Percentiles rank a stretch among this genome's conserved stretches.
These are phyloP conservation scores for Xiphophorus hellerii DNA, from an alignment of 2,113 vertebrate species.

Conservation along the genomic window DNA sequence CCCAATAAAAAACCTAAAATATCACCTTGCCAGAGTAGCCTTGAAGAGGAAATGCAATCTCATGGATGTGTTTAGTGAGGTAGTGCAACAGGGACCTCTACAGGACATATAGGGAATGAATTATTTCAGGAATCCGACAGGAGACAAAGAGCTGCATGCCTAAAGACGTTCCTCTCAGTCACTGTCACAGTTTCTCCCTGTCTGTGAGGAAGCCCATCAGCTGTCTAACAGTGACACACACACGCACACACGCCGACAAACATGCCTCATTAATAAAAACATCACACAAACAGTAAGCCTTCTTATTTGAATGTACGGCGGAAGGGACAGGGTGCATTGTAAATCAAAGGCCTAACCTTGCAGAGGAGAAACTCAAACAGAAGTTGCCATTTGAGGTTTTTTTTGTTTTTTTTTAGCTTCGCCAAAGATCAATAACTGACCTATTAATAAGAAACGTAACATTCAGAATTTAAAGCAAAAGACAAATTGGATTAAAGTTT, in stretches of 20 bases:
- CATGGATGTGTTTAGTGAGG: constrained; percentile 4
- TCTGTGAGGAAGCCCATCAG: constrained; percentile 23
- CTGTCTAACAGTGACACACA: constrained; percentile 15
- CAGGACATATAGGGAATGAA: constrained; percentile 31
- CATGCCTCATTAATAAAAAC: constrained; percentile 7
- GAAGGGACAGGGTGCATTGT: neutral
- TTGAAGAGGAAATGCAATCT: neutral
- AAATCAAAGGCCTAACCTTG: constrained; percentile 24
- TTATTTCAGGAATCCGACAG: neutral
- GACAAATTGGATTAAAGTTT: constrained; percentile 21
- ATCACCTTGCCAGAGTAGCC: neutral
- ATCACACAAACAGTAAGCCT: constrained; percentile 6
- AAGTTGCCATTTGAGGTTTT: constrained; percentile 1
- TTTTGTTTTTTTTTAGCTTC: constrained; percentile 11
- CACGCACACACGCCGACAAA: neutral
- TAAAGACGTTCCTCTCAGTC: constrained; percentile 46
- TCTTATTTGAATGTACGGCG: constrained; percentile 2
- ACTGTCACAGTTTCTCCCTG: constrained; percentile 36
- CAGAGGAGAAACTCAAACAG: constrained; percentile 18
- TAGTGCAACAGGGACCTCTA: constrained; percentile 64
- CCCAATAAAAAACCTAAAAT: neutral
- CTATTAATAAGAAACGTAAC: constrained; percentile 28
- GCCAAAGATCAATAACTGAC: constrained; percentile 39
- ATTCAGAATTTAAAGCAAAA: constrained; percentile 15
- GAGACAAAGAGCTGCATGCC: constrained; percentile 37